phyloP scores from a whole-genome alignment of 2,113 vertebrate species.

The Scomber japonicus region DNA sequence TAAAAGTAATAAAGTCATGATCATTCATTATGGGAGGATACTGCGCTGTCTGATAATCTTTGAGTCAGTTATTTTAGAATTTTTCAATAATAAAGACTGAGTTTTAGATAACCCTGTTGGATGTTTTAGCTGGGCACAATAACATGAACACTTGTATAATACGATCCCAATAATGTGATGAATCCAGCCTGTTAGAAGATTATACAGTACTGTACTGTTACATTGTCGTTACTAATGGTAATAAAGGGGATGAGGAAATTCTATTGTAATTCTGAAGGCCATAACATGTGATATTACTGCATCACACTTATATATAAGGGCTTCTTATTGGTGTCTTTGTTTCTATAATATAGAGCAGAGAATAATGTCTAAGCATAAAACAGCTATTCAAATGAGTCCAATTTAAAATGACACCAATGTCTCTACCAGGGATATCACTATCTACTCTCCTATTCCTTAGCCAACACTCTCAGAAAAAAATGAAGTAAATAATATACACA shows the following conservation, averaged over 20 bases:
- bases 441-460: too few species aligned
- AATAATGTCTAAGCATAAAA: too few species aligned
- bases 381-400: not conserved
- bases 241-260: not conserved
- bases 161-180: not conserved
- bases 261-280: not conserved
- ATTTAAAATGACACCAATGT: not conserved
- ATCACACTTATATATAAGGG: not conserved
- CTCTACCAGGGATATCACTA: too few species aligned
- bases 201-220: too few species aligned
- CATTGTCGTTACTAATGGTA: too few species aligned
- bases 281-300: not conserved
- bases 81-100: not conserved
- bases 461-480: too few species aligned
- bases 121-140: not conserved
- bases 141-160: not conserved
- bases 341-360: too few species aligned
- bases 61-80: not conserved
- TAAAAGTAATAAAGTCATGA: slow-evolving; percentile 51
- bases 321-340: not conserved
- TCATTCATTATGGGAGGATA: slow-evolving; percentile 30
- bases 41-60: not conserved
- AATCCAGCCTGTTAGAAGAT: not conserved
- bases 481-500: too few species aligned
- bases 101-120: not conserved